phyloP scores from a whole-genome alignment of 2,113 vertebrate species.

The Paradisaea rubra region DNA sequence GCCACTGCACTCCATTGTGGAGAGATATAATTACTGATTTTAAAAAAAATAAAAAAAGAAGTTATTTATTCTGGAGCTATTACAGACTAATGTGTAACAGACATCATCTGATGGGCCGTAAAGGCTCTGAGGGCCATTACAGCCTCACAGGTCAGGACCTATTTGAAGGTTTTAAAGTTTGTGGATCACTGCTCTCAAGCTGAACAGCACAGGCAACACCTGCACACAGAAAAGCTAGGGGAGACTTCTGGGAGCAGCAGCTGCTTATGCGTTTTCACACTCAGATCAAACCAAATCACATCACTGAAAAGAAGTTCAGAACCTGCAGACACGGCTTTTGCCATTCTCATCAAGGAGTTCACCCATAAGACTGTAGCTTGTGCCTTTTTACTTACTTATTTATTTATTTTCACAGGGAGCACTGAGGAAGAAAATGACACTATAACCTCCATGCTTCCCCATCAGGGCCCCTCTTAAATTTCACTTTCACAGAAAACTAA shows the following conservation, averaged over 20 bases:
- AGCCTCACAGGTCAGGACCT: conserved; percentile 14
- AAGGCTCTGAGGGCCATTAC: conserved; percentile 3
- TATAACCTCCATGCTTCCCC: neutral
- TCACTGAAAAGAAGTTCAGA: neutral
- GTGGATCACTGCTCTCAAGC: conserved; percentile 26
- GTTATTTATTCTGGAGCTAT: conserved; percentile 33
- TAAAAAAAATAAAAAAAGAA: neutral
- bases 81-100: conserved; percentile 41
- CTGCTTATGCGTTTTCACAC: neutral
- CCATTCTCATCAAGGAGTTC: neutral
- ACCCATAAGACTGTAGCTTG: neutral
- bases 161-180: conserved; percentile 14
- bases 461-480: neutral
- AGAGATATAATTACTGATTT: conserved; percentile 22
- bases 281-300: neutral
- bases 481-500: neutral
- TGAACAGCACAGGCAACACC: neutral
- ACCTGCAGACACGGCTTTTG: neutral
- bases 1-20: neutral
- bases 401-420: neutral
- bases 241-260: neutral
- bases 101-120: neutral
- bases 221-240: neutral
- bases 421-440: neutral
- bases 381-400: neutral